A percentile compares a stretch with the other conserved stretches of the same genome.
These are phyloP conservation scores for Gandaritis pyraliata DNA, from an alignment of 2,888 invertebrate species.

Conservation along the genomic window DNA sequence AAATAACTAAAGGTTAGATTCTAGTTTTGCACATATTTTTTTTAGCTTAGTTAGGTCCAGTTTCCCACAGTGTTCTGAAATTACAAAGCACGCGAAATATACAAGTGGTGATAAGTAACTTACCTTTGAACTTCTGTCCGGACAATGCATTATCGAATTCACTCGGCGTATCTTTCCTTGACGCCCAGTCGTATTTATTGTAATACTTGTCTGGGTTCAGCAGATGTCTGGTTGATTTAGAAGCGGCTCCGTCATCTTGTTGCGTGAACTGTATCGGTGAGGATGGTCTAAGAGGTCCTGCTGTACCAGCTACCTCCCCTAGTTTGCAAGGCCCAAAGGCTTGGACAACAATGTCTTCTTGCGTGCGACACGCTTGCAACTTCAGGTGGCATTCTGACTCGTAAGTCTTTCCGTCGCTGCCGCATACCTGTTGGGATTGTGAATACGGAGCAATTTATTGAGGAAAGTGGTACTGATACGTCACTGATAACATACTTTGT, in stretches of 20 bases:
- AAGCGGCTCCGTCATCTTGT: constrained; percentile 90
- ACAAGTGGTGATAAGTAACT: too few relatives aligned
- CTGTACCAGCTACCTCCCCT: constrained; percentile 88
- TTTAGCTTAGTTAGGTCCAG: too few relatives aligned
- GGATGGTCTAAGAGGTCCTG: constrained; percentile 90
- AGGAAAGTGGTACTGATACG: constrained; percentile 19
- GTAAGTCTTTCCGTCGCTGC: constrained; percentile 92
- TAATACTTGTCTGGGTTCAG: constrained; percentile 88
- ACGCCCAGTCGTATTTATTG: constrained; percentile 84
- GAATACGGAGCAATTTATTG: constrained; percentile 27
- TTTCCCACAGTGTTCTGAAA: too few relatives aligned
- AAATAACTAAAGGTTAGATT: too few relatives aligned
- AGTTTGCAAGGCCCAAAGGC: constrained; percentile 90
- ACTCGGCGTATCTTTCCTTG: constrained; percentile 79
- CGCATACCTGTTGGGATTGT: constrained; percentile 85
- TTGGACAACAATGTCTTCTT: constrained; percentile 91
- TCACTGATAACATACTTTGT: constrained; percentile 23
- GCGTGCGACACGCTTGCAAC: constrained; percentile 92
- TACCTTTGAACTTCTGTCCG: constrained; percentile 78
- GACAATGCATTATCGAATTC: constrained; percentile 72
- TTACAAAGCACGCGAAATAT: too few relatives aligned
- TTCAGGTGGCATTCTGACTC: constrained; percentile 93
- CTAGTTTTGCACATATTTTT: too few relatives aligned
- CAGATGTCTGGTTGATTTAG: constrained; percentile 92
- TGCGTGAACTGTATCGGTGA: constrained; percentile 92